Evolutionary conservation across 2,113 vertebrate species (phyloP), one percentile per base, ranked within the genome.

Genomic region (Percopsis transmontana): DNA sequence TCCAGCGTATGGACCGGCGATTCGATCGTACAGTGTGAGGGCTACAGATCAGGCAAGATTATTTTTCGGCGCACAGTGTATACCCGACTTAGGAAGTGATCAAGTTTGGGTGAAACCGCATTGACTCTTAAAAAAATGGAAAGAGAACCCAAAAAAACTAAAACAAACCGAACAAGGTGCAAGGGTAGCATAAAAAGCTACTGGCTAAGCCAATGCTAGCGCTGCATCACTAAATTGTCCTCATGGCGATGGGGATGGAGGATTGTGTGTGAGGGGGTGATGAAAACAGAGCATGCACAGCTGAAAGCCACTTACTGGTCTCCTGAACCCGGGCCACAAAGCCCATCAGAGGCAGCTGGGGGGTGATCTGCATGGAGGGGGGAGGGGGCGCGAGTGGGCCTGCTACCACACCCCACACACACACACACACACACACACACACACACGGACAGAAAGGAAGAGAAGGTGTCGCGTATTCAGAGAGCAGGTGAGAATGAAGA

Each of bases 301-400:
- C 89, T 84, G 74, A 73, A 77, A 80, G 42, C 89, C 89, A 98
- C 97, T 98, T 98, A 98, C 97, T 99, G 85, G 96, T 99, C 94
- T 99, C 97, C 94, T 99, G 97, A 89, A 99, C 97, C 88, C 97
- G 95, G 91, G 97, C 97, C 94, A 97, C 97, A 94, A 99, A 99
- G 93, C 97, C 97, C 97, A 98, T 99, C 92, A 99, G 93, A 18
- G 97, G 97, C 87, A 99, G 95, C 95, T 99, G 97, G 74, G 97
- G 97, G 86, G 97, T 98, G 93, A 98, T 96, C 94, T 99, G 97
- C 91, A 98, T 95, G 91, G 96, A 95, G 76, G 97, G 97, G 91
- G 97, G 97, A 89, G 96, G 97, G 90, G 96, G 97, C 85, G 96
- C 97, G 84, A 94, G 93, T 63, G 95, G 94, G 89, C 93, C 96